Percentiles rank a stretch among this genome's conserved stretches.
phyloP scores from a whole-genome alignment of 2,888 invertebrate species.

The Scrobipalpa costella region DNA sequence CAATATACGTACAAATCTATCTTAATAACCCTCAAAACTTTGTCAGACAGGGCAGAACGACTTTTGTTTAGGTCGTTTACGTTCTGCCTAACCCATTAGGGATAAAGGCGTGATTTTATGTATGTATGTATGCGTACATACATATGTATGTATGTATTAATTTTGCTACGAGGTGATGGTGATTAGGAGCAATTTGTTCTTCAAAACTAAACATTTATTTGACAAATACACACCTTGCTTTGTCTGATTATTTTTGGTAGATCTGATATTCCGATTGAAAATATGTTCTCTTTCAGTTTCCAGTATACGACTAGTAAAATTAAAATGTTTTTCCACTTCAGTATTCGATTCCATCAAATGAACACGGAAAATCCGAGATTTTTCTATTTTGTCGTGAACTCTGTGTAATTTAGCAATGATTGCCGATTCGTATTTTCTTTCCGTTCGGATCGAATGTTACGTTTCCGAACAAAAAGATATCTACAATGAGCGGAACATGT shows the following conservation, averaged over 20 bases:
- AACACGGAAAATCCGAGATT: constrained; percentile 6
- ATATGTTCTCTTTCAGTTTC: neutral
- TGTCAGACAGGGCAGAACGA: too few species aligned
- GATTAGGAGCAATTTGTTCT: too few species aligned
- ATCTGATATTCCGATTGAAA: neutral
- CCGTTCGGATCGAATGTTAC: neutral
- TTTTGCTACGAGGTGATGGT: too few species aligned
- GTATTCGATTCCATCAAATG: constrained; percentile 9
- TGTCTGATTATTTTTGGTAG: neutral
- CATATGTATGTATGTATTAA: too few species aligned
- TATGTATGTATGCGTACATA: too few species aligned
- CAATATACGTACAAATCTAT: too few species aligned
- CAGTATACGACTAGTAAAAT: neutral
- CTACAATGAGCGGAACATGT: neutral
- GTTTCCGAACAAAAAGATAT: neutral
- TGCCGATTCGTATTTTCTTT: neutral
- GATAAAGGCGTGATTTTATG: too few species aligned
- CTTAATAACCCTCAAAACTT: too few species aligned
- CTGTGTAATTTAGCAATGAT: constrained; percentile 10
- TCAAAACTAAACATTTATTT: too few species aligned
- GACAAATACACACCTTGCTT: neutral
- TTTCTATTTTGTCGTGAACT: constrained; percentile 8
- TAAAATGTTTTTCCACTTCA: constrained; percentile 3
- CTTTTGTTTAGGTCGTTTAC: too few species aligned
- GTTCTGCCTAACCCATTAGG: too few species aligned